Percentiles rank a stretch among this genome's conserved stretches.
Conservation (phyloP, 1,140 invertebrate species). For the Lasioglossum albipes region DNA sequence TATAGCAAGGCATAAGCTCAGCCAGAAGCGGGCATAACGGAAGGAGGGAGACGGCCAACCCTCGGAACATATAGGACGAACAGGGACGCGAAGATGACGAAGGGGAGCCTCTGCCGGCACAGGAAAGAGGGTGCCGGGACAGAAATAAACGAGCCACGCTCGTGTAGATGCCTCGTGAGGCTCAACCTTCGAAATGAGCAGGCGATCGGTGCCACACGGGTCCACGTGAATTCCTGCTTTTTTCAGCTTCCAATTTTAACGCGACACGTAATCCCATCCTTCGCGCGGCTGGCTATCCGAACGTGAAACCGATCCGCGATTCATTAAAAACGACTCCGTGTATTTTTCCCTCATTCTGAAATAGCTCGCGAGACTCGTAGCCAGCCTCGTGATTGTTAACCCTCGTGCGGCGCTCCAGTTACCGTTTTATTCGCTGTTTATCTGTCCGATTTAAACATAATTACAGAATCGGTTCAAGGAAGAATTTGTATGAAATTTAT, state of each 20-base stretch:
- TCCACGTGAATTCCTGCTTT: slow-evolving; percentile 45
- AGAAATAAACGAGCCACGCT: slow-evolving; percentile 62
- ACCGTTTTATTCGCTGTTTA: no score
- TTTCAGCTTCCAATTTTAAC: slow-evolving; percentile 49
- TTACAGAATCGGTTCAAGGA: no score
- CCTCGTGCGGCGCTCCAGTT: no score
- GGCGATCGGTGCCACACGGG: slow-evolving; percentile 44
- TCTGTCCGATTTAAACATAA: no score
- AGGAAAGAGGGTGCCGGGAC: slow-evolving; percentile 71
- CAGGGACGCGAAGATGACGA: slow-evolving; percentile 43
- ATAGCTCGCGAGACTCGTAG: no score
- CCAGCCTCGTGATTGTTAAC: no score
- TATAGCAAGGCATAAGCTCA: background rate
- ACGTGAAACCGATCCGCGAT: no score
- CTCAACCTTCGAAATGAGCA: slow-evolving; percentile 58
- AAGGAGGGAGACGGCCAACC: slow-evolving; percentile 59
- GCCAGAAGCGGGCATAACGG: slow-evolving; percentile 44
- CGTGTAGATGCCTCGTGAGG: slow-evolving; percentile 60
- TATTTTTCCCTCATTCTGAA: no score
- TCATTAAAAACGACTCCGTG: no score
- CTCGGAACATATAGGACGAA: slow-evolving; percentile 36
- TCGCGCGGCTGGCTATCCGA: no score
- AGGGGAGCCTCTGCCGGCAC: slow-evolving; percentile 47
- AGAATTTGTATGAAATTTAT: no score
- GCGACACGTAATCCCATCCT: background rate